Evolutionary conservation across 2,888 invertebrate genomes (phyloP).

Genomic region (Pseudococcus longispinus): DNA sequence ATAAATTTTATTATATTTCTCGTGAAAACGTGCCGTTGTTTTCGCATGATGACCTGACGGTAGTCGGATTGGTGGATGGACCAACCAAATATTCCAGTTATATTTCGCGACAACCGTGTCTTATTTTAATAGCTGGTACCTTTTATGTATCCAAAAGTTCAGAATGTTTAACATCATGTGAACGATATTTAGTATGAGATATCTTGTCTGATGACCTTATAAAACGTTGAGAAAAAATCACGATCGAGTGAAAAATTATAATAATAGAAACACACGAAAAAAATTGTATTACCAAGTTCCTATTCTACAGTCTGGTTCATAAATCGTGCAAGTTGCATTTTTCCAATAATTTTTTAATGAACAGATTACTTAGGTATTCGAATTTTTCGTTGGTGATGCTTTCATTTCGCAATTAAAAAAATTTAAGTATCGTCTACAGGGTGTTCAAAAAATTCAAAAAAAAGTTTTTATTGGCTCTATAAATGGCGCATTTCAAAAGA

Average conservation of each 20-base stretch:
- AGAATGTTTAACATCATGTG: neutral
- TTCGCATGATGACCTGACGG: neutral
- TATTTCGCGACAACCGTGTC: neutral
- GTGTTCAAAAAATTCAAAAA: too few species aligned
- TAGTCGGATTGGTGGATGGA: neutral
- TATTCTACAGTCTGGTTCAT: neutral
- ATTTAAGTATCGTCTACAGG: too few species aligned
- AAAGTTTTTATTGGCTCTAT: too few species aligned
- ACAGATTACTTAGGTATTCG: too few species aligned
- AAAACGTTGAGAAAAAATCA: neutral
- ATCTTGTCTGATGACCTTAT: neutral
- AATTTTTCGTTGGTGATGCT: too few species aligned
- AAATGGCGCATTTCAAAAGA: too few species aligned
- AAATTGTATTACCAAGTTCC: neutral
- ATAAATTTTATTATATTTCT: neutral
- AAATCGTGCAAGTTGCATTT: neutral
- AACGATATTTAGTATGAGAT: neutral
- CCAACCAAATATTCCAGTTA: constrained; percentile 4
- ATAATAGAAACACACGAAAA: neutral
- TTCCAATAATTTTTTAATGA: neutral
- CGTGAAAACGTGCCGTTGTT: neutral
- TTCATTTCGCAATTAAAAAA: too few species aligned
- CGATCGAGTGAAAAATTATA: neutral
- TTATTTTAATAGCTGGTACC: neutral
- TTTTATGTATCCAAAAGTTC: neutral